These are phyloP conservation scores for Fissipunctia ypsillon DNA, from an alignment of 2,888 invertebrate species.

Conservation along the genomic window DNA sequence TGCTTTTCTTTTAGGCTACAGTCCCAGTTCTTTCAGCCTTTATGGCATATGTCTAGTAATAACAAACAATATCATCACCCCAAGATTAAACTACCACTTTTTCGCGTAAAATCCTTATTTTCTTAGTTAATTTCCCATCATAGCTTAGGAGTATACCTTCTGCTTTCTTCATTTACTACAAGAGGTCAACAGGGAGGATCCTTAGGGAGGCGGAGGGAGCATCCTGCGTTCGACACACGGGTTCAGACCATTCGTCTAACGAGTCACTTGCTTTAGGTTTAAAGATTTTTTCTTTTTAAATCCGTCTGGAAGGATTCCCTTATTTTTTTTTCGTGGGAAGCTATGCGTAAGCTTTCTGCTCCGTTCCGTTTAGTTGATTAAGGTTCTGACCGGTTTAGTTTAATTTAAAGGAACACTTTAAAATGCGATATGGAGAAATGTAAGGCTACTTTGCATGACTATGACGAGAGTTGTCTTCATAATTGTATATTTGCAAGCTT, in stretches of 20 bases:
- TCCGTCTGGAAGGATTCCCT: conserved; percentile 53
- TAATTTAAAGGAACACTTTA: not conserved
- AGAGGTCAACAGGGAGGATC: conserved; percentile 66
- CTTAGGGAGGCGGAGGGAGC: conserved; percentile 59
- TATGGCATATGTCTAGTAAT: not conserved
- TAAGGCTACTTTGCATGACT: not conserved
- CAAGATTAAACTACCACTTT: not conserved
- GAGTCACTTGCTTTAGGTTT: conserved; percentile 78
- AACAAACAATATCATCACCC: not conserved
- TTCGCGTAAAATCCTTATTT: not conserved
- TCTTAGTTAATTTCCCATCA: not conserved
- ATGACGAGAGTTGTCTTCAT: not conserved
- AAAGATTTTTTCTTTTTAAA: conserved; percentile 76
- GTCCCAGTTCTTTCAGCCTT: not conserved
- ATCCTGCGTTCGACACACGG: conserved; percentile 81
- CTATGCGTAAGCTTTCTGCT: conserved; percentile 52
- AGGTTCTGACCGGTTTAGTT: not conserved
- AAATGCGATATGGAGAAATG: not conserved
- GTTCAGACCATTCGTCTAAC: conserved; percentile 80
- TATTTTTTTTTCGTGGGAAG: conserved; percentile 40
- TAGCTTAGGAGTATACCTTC: conserved; percentile 24
- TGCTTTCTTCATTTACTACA: conserved; percentile 45
- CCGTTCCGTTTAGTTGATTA: conserved; percentile 28
- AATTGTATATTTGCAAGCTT: too few species aligned
- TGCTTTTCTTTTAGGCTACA: not conserved